These are phyloP conservation scores for Baronia brevicornis DNA, from an alignment of 2,888 invertebrate species.

Conservation along the genomic window DNA sequence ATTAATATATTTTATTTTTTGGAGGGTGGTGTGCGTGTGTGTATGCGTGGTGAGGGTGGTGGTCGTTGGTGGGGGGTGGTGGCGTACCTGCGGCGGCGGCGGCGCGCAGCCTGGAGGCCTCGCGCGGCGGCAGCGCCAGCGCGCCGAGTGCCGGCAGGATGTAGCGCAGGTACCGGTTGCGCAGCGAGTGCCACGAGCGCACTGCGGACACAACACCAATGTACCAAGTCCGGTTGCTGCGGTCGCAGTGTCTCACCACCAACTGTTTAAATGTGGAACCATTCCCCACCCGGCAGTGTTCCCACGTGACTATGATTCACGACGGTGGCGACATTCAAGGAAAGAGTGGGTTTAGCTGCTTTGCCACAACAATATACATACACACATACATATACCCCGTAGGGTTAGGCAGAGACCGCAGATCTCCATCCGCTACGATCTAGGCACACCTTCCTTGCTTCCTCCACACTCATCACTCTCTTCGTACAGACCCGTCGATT, in stretches of 20 bases:
- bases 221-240: neutral
- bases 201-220: slow-evolving; percentile 23
- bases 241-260: too few relatives aligned
- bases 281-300: too few relatives aligned
- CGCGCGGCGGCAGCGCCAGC: slow-evolving; percentile 32
- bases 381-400: neutral
- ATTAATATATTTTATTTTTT: too few relatives aligned
- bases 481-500: too few relatives aligned
- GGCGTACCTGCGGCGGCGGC: slow-evolving; percentile 3
- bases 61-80: neutral
- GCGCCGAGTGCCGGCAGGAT: slow-evolving; percentile 45
- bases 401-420: too few relatives aligned
- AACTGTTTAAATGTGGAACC: too few relatives aligned
- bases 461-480: too few relatives aligned
- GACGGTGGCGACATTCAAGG: too few relatives aligned
- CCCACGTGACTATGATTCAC: too few relatives aligned
- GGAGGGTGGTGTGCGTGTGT: too few relatives aligned
- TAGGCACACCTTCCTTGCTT: too few relatives aligned
- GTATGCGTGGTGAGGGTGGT: neutral
- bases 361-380: neutral
- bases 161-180: slow-evolving; percentile 63
- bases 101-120: slow-evolving; percentile 24
- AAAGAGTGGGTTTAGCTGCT: too few relatives aligned
- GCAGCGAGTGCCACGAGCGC: slow-evolving; percentile 63
- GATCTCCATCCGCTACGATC: neutral